These are phyloP conservation scores for Phoxinus dragarum DNA, from an alignment of 2,797 vertebrate species.

Conservation along the genomic window DNA sequence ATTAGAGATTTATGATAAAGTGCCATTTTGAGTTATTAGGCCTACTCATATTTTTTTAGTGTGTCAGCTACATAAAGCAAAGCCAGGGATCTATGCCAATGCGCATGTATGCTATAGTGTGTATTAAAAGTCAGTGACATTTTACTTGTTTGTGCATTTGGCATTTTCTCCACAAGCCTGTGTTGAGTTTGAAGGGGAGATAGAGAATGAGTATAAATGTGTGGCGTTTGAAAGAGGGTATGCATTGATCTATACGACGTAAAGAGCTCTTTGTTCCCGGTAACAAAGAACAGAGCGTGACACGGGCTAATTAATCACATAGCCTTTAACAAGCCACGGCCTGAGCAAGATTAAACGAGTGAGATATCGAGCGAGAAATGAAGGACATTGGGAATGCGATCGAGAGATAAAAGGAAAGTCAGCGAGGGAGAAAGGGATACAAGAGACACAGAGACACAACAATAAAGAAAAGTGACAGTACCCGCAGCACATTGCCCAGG, in stretches of 20 bases:
- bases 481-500: not conserved
- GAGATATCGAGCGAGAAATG: constrained; percentile 18
- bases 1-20: not conserved
- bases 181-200: not conserved
- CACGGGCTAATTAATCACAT: constrained; percentile 39
- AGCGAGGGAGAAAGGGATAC: not conserved
- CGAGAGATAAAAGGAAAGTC: constrained; percentile 15
- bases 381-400: constrained; percentile 26
- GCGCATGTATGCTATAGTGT: not conserved
- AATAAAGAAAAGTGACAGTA: not conserved
- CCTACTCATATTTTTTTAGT: not conserved
- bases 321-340: constrained; percentile 22
- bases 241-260: constrained; percentile 17
- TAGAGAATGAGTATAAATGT: not conserved
- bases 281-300: constrained; percentile 42
- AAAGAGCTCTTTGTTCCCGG: constrained; percentile 33
- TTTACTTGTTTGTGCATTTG: constrained; percentile 3
- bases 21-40: not conserved
- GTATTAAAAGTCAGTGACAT: not conserved
- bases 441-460: not conserved
- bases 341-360: constrained; percentile 13
- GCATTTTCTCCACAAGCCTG: not conserved
- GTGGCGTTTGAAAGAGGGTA: constrained; percentile 5
- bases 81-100: not conserved
- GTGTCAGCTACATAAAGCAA: not conserved